Base-by-base conservation (phyloP, 2,797 vertebrate species). In the Enteromius treurensis region DNA sequence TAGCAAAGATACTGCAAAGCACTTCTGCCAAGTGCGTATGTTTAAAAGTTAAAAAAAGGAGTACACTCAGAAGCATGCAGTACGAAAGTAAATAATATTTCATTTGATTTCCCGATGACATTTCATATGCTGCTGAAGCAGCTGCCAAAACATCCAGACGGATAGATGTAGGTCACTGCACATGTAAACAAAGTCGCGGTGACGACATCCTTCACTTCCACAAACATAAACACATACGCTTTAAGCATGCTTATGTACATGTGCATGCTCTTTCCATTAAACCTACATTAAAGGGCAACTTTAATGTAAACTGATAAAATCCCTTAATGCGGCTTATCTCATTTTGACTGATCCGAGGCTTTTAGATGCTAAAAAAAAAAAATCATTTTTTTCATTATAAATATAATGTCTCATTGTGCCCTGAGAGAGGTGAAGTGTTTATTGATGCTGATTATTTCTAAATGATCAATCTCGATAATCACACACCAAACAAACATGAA, bases 281-380 rank as follows among this genome's bases (percentile, higher is more conserved):
- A 79, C 29, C 45, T 32, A 73, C 26, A 19, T n/a, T 26, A 10
- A 55, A 32, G 53, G 5, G 37, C 3, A 80, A 37, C 51, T 80
- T 42, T 80, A 55, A 42, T 69, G 17, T 68, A 80, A 9, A 9
- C 29, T 4, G 26, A 10, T 47, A 51, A 49, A 70, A 47, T 71
- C 70, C 34, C 42, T 62, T 84, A 80, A 84, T 60, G 15, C 14
- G 2, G 1, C 53, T 80, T 68, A 75, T 55, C 78, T 80, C 1
- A 5, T 69, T 58, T 49, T 67, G 26, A 53, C 55, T 73, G 8
- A 81, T 81, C 79, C 53, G 10, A 81, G 7, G 26, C 42, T 49
- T 64, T 77, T 78, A 11, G 37, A 40, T 40, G 19, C 26, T 21
- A 19, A 55, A 32, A 40, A 37, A 40, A 40, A 32, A 26, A 53